Evolutionary conservation across 2,113 vertebrate genomes (phyloP).

Genomic region (Octodon degus): DNA sequence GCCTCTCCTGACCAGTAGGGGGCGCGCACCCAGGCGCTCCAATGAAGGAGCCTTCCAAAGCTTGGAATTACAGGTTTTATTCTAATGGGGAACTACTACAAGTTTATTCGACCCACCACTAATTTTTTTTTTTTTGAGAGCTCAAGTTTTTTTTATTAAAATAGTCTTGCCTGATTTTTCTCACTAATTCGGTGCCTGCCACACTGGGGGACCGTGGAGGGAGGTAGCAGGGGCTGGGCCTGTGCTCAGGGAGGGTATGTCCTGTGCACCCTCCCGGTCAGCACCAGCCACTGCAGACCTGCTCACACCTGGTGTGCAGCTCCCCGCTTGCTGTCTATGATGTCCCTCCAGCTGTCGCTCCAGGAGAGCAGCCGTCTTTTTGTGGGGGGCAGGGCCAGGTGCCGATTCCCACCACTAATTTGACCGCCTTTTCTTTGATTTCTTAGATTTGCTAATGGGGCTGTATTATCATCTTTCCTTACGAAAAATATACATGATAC

Average conservation of each 20-base stretch:
- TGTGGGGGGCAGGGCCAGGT: constrained; percentile 68
- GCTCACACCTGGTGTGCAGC: fast-evolving
- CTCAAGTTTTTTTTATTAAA: constrained; percentile 58
- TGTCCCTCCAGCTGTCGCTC: constrained; percentile 80
- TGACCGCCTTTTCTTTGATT: constrained; percentile 1
- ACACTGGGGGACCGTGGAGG: fast-evolving
- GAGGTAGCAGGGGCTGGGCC: neutral
- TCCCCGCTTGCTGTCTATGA: constrained; percentile 82
- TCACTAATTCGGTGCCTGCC: neutral
- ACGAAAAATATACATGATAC: neutral
- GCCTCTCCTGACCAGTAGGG: constrained; percentile 40
- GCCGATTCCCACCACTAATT: constrained; percentile 82
- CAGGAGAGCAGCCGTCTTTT: constrained; percentile 83
- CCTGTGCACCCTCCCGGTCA: neutral
- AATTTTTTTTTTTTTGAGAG: neutral
- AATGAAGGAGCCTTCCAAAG: neutral
- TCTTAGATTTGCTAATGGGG: neutral
- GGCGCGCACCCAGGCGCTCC: neutral
- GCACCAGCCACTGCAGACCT: neutral
- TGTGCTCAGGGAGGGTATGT: neutral
- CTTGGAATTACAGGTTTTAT: neutral
- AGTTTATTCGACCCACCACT: neutral
- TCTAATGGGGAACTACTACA: neutral
- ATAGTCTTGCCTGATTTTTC: neutral
- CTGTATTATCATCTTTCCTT: neutral